Evolutionary conservation across 2,888 invertebrate genomes (phyloP), one percentile per base, ranked within the genome.

Genomic region (Ashinkailepas kermadecensis): DNA sequence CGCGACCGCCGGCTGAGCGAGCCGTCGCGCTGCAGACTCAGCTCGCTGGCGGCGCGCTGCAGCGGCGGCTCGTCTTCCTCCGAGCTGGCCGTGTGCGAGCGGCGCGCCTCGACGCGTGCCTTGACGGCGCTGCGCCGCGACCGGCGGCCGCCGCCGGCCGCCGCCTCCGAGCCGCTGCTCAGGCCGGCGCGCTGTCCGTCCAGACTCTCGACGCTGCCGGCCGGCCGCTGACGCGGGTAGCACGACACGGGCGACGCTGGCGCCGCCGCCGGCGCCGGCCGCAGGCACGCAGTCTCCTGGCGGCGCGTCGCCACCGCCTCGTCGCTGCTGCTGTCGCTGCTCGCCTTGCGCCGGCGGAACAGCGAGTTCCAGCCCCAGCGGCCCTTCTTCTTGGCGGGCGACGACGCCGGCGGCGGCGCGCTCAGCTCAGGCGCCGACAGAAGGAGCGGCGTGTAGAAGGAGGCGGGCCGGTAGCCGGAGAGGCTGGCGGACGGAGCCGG

Each of bases 71-170:
- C 78, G 23, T 78, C 78, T 0, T 78, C 78, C 57, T 78, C 78
- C 1, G 78, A 78, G 78, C 78, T 78, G 78, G n/a, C 57, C 58
- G 58, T 58, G 57, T 78, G 57, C 13, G 78, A 78, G 23, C 78
- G 57, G 57, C 78, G 57, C 12, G 78, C 78, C 25, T 84, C 84
- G 15, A 83, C 84, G 13, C 84, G 79, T 4, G 81, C 81, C 81
- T 84, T 84, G 54, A 84, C 78, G 12, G 83, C 83, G 54, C 83
- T 83, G 23, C 83, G 81, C 25, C 83, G 62, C 80, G 74, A 25
- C 13, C 74, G 39, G 39, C 74, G 74, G 54, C 74, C 74, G 54
- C 18, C 54, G 9, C 13, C 25, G 39, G 70, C 21, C 39, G n/a
- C n/a, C 3, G 70, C 70, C 25, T 74, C 74, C 3, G 74, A 74